Evolutionary conservation across 2,888 invertebrate species (phyloP).

Genomic region (Chrysotoxum bicinctum): DNA sequence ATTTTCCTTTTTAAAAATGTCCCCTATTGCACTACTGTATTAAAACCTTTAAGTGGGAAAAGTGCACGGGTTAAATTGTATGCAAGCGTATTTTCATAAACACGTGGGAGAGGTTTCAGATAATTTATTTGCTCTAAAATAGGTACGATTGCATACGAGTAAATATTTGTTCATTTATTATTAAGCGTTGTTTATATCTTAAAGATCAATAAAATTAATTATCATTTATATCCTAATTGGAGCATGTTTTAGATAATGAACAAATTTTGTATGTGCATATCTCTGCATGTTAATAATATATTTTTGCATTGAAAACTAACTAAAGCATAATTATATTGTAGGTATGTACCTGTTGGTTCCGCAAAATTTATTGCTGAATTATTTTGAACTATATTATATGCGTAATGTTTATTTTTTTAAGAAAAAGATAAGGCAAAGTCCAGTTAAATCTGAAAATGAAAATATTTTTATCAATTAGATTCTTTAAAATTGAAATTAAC

Average conservation of each 20-base stretch:
- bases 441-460: constrained; percentile 72
- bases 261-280: background rate
- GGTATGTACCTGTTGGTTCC: constrained; percentile 70
- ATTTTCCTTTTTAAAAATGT: too few species aligned
- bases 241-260: background rate
- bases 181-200: too few species aligned
- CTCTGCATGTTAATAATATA: background rate
- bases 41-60: too few species aligned
- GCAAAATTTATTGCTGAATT: constrained; percentile 68
- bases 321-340: constrained; percentile 24
- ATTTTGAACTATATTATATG: constrained; percentile 27
- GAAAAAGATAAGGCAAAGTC: constrained; percentile 66
- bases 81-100: too few species aligned
- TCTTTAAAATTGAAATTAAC: constrained; percentile 17
- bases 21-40: too few species aligned
- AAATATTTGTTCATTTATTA: too few species aligned
- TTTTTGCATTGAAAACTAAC: constrained; percentile 24
- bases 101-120: too few species aligned
- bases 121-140: too few species aligned
- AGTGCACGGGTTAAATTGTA: too few species aligned
- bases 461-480: constrained; percentile 62
- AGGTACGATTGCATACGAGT: too few species aligned
- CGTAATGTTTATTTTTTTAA: constrained; percentile 29
- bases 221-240: background rate
- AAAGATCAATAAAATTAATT: too few species aligned